phyloP scores from a whole-genome alignment of 37 sponge, comb jelly and placozoan genomes.

The Ianthella basta region DNA sequence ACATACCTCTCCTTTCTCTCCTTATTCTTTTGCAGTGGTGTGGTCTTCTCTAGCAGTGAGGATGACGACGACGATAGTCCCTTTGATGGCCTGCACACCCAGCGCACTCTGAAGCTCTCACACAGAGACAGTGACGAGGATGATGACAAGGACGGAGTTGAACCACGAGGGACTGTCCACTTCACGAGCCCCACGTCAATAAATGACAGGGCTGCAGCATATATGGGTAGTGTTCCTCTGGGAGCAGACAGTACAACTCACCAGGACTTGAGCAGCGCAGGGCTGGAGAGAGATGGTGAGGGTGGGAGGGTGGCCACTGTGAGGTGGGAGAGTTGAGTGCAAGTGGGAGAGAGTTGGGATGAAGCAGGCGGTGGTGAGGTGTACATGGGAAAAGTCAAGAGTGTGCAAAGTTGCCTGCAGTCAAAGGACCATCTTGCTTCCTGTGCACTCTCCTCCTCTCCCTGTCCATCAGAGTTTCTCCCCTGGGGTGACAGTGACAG shows the following conservation, averaged over 20 bases:
- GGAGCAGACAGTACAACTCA: constrained; percentile 23
- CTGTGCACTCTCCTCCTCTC: not conserved
- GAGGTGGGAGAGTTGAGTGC: too few species aligned
- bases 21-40: not conserved
- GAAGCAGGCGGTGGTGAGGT: not conserved
- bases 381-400: too few species aligned
- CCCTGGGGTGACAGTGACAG: constrained; percentile 20
- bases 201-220: not conserved
- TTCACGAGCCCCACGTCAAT: not conserved
- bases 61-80: not conserved
- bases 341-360: not conserved
- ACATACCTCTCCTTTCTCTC: too few species aligned
- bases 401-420: not conserved
- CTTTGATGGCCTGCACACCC: not conserved
- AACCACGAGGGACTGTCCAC: not conserved
- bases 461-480: not conserved
- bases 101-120: not conserved
- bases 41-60: not conserved
- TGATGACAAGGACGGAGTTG: not conserved
- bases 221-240: not conserved
- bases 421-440: not conserved
- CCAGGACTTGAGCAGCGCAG: constrained; percentile 18
- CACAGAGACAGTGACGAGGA: not conserved
- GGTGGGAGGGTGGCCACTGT: too few species aligned
- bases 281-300: constrained; percentile 24